A percentile compares a stretch with the other conserved stretches of the same genome.
These are phyloP conservation scores for Troilus luridus DNA, from an alignment of 2,888 invertebrate species.

Conservation along the genomic window DNA sequence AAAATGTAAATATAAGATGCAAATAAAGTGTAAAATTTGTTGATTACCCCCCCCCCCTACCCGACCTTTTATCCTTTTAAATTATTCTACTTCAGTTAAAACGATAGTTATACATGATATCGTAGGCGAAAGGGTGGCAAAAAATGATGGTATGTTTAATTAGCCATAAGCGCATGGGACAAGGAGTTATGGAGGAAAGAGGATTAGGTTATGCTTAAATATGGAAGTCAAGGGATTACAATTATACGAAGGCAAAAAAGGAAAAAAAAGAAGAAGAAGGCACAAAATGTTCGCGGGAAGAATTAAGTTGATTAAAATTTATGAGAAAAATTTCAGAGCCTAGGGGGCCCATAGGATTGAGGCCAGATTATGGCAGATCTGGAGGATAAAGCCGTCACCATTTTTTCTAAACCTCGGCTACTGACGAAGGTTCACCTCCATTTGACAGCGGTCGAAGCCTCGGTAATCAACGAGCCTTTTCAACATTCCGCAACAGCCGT, in stretches of 20 bases:
- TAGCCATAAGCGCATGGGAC: background rate
- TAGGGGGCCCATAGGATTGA: background rate
- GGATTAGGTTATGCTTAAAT: background rate
- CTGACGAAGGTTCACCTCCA: background rate
- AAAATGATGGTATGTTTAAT: background rate
- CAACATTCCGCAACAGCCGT: background rate
- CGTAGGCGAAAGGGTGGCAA: background rate
- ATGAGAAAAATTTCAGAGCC: conserved; percentile 8
- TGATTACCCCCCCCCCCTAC: too few relatives aligned
- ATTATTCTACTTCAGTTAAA: too few relatives aligned
- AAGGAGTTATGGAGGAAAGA: background rate
- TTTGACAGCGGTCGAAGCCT: background rate
- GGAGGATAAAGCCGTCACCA: background rate
- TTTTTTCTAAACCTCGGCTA: background rate
- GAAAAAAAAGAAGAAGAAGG: background rate
- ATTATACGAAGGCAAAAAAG: background rate
- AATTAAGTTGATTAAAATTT: conserved; percentile 25
- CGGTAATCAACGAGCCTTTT: background rate
- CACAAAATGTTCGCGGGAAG: background rate
- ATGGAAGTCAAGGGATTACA: conserved; percentile 29
- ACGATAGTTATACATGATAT: too few relatives aligned
- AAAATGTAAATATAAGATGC: too few relatives aligned
- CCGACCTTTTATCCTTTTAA: too few relatives aligned
- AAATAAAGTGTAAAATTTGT: too few relatives aligned
- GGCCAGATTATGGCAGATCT: conserved; percentile 9